Conservation (phyloP, 2,113 vertebrate species). For the Phylloscopus trochilus region DNA sequence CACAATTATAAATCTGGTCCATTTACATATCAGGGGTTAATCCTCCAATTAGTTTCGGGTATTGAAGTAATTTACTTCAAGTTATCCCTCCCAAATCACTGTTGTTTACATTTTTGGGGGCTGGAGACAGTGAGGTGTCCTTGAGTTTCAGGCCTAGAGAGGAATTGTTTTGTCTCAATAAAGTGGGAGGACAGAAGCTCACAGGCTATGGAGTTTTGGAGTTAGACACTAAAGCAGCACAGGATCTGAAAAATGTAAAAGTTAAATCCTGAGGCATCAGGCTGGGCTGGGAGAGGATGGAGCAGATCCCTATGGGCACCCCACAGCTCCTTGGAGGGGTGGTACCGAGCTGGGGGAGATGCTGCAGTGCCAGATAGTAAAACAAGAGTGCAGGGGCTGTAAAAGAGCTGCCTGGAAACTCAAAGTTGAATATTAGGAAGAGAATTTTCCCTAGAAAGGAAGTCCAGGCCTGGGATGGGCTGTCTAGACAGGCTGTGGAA, state of each 20-base stretch:
- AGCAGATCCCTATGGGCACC: neutral
- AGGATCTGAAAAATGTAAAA: neutral
- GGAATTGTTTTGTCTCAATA: neutral
- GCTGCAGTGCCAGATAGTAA: neutral
- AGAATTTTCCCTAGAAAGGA: conserved; percentile 4
- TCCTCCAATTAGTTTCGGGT: neutral
- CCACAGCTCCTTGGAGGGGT: neutral
- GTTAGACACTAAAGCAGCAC: neutral
- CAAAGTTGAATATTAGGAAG: neutral
- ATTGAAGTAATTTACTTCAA: neutral
- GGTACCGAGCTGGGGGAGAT: neutral
- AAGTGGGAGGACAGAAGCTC: neutral
- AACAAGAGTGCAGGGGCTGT: neutral
- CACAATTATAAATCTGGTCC: neutral
- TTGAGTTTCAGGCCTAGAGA: neutral
- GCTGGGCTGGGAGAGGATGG: neutral
- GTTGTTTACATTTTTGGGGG: neutral
- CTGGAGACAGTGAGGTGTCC: neutral
- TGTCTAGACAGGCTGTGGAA: conserved; percentile 45
- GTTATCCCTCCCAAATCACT: neutral
- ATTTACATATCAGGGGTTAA: neutral
- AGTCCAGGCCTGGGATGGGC: conserved; percentile 10
- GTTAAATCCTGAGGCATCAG: neutral
- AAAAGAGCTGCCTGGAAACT: neutral
- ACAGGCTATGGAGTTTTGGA: neutral